A percentile compares a stretch with the other conserved stretches of the same genome.
Evolutionary conservation across 2,888 invertebrate species (phyloP).

Genomic region (Hylaea fasciaria): DNA sequence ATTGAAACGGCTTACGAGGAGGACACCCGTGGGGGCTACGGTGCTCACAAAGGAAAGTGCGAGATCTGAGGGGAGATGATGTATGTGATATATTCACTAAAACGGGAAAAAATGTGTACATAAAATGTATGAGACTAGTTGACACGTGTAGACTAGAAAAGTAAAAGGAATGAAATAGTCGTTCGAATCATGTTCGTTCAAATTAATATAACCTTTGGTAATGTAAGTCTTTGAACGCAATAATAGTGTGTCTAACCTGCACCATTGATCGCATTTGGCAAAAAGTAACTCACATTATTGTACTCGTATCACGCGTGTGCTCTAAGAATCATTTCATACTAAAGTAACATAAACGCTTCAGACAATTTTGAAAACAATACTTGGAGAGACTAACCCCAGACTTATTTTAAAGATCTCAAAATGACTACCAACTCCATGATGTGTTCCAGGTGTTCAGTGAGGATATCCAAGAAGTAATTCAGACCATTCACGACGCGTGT

Average conservation of each 20-base stretch:
- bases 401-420: background rate
- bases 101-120: constrained; percentile 54
- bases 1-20: constrained; percentile 73
- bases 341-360: too few species aligned
- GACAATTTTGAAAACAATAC: too few species aligned
- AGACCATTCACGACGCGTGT: constrained; percentile 79
- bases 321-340: too few species aligned
- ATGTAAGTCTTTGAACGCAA: too few species aligned
- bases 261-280: too few species aligned
- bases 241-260: too few species aligned
- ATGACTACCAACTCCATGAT: background rate
- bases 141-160: constrained; percentile 39
- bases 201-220: too few species aligned
- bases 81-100: constrained; percentile 35
- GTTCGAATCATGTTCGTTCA: constrained; percentile 7
- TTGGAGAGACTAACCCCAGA: too few species aligned
- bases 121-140: constrained; percentile 50
- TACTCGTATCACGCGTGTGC: too few species aligned
- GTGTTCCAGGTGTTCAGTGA: constrained; percentile 78
- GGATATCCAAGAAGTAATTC: constrained; percentile 82
- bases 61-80: constrained; percentile 34
- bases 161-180: constrained; percentile 41
- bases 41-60: constrained; percentile 72
- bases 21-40: constrained; percentile 47
- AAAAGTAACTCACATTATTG: too few species aligned